Base-by-base conservation (phyloP, 2,888 invertebrate species). In the Yponomeuta sedellus region DNA sequence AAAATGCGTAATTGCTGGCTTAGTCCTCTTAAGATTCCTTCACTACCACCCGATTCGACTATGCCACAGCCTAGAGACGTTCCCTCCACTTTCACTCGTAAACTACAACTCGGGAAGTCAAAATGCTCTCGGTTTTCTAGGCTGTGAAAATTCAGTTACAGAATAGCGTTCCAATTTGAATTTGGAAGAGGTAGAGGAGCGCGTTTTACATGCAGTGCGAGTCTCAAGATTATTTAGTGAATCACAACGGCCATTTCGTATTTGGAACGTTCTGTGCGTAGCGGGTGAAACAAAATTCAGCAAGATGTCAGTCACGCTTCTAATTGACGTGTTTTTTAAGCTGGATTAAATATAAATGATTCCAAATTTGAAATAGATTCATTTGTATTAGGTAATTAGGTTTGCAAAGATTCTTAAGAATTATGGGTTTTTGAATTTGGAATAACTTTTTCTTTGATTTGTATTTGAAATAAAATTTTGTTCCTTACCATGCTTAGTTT, bases 1-100 rank as follows among this genome's bases (percentile, higher is more conserved):
- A 90, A 90, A 91, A 89, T 91, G 83, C 87, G 86, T 89, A 91
- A 91, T 91, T 91, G 88, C 86, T 83, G 85, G 90, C 89, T 91
- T 91, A 90, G 81, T 80, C 80, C 83, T 81, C 86, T 83, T 86
- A 90, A 91, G 90, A 91, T 88, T 89, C 86, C 88, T 80, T 82
- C 11, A 34, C 61, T 28, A 34, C 61, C 28, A 11, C 61, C 44
- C 5, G 16, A 52, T 16, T 52, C 44, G 1, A 61, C 61, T 16
- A 25, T 12, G 8, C 61, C 34, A 61, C 34, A 61, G 61, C 28
- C 34, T 61, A 34, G n/a, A 61, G 4, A 61, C 16, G 28, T 0
- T 34, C 12, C 39, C 10, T 22, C 16, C 16, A 5, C 12, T 16
- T 16, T 52, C 10, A 16, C 1, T 52, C 12, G 0, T 16, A 52